Percentiles rank a stretch among this genome's conserved stretches.
Conservation (phyloP, 2,888 invertebrate genomes). For the Dicyrtomina minuta region DNA sequence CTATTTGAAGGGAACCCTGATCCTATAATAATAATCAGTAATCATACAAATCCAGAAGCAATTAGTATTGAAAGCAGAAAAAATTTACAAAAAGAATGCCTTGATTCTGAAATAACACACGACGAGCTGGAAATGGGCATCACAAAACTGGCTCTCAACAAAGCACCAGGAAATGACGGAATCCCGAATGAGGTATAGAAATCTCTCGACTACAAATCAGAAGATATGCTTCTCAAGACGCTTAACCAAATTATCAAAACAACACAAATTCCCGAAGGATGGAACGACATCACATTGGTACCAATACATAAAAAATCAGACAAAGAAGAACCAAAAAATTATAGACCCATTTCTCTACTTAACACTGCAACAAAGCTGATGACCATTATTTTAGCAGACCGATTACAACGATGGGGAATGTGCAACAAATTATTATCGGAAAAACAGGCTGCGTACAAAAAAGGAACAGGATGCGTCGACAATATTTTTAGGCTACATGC, state of each 20-base stretch:
- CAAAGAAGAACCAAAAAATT: no score
- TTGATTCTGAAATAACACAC: background rate
- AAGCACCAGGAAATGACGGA: background rate
- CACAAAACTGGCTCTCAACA: background rate
- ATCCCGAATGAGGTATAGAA: slow-evolving; percentile 4
- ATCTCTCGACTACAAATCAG: slow-evolving; percentile 8
- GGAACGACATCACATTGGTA: no score
- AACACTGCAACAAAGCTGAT: slow-evolving; percentile 1
- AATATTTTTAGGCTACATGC: slow-evolving; percentile 14
- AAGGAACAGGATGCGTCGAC: slow-evolving; percentile 1
- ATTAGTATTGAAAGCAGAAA: background rate
- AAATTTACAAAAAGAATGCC: background rate
- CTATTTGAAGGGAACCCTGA: background rate
- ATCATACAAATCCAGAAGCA: no score
- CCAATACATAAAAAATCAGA: no score
- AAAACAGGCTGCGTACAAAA: slow-evolving; percentile 18
- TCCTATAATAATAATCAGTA: no score
- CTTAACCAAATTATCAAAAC: no score
- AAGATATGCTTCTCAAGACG: no score
- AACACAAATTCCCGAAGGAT: no score
- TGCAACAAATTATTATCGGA: slow-evolving; percentile 14
- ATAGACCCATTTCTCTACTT: slow-evolving; percentile 11
- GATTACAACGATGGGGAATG: background rate
- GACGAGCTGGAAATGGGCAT: background rate
- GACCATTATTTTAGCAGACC: background rate